Evolutionary conservation across 2,888 invertebrate species (phyloP), one percentile per base, ranked within the genome.

Genomic region (Mantis religiosa): DNA sequence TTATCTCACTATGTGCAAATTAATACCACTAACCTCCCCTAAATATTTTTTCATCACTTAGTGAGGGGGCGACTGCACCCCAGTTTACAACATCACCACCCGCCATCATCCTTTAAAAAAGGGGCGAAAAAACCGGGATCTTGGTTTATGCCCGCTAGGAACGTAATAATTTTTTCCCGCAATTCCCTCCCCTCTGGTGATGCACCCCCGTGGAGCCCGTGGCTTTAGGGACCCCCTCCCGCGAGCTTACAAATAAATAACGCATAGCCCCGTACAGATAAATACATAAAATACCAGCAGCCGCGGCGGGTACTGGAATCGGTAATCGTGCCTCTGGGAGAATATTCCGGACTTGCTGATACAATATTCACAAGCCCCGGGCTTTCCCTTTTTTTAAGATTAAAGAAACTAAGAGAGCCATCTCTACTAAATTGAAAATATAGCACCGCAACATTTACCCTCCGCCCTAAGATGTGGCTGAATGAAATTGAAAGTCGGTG

Each of bases 221-320:
- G 86, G 86, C 86, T n/a, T 86, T 54, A 81, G 86, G 87, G 87
- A 87, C 87, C 87, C 87, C 87, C 87, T 87, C 87, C 30, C 82
- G 87, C n/a, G 82, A 87, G 82, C 82, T 87, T 82, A 87, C 87
- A 87, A 82, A 87, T 87, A 87, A 87, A 87, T 87, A 87, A 87
- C 82, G 82, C 82, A 87, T 87, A 87, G 87, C 87, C 27, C n/a
- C 81, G 82, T 87, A 87, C 82, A 87, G 87, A 87, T 87, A 87
- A 87, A 87, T 87, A 87, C 87, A 87, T 87, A 86, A 86, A 71
- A 86, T 81, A 86, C 86, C 86, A 86, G 81, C 81, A 86, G n/a
- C 86, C 15, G 47, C 54, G 81, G 71, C 54, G 27, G 14, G 54
- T 3, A 85, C 27, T 47, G 27, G 54, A 28, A 86, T 20, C 82